Base-by-base conservation (phyloP, 2,888 invertebrate genomes). In the Eumacrocentrus americanus region DNA sequence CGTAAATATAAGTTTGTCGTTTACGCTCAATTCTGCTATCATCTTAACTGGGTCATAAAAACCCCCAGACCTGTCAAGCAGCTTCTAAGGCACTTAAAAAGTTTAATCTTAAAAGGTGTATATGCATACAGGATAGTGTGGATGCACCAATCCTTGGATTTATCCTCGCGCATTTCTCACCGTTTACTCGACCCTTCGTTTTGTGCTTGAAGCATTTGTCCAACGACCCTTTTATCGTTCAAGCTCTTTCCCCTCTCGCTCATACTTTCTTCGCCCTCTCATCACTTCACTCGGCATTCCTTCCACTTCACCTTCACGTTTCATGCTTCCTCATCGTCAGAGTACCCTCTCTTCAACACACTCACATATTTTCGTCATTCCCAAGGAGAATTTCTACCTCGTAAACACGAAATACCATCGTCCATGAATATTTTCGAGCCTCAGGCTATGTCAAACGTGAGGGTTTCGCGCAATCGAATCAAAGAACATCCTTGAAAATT, bases 11-110 rank as follows among this genome's bases (percentile, higher is more conserved):
- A 53, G 46, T 51, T 51, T 42, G 22, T 42, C 22, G 18, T 12
- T 35, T 22, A 5, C 22, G 46, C 54, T 64, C 48, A 61, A 68
- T 73, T 71, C 73, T 71, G 71, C 71, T 72, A 77, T 76, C 77
- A 75, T 76, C 72, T 67, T 72, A 76, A 78, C 78, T 74, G 73
- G 74, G 74, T 74, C 71, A 74, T 77, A 77, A 78, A 76, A 55
- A 34, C 38, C 70, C 70, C 63, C 57, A 37, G 58, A 52, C 61
- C 63, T 65, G 64, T 55, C 54, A 61, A 63, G 62, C 59, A 52
- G 54, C 53, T 71, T 67, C 63, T 65, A 65, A 71, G 72, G 68
- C 70, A 67, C 68, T 72, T 73, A 71, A 69, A 73, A 75, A 75
- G 71, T 76, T 46, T 76, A 71, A 75, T 73, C 70, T 70, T 65